Percentiles rank a stretch among this genome's conserved stretches.
Evolutionary conservation across 2,797 vertebrate species (phyloP).

Genomic region (Microctenopoma steveboyesi): DNA sequence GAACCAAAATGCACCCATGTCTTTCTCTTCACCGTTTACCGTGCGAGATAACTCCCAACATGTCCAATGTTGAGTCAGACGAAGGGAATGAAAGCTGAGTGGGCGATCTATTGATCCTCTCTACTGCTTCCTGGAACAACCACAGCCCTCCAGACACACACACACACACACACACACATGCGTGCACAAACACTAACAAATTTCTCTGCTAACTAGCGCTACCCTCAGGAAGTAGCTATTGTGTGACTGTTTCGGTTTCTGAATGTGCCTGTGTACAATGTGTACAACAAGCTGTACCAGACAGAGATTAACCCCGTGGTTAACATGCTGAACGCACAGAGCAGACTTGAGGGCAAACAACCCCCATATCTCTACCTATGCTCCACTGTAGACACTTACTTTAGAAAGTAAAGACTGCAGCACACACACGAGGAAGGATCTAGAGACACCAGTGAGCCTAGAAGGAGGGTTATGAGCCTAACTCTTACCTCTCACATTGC

Average conservation of each 20-base stretch:
- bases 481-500: constrained; percentile 87
- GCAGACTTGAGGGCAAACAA: constrained; percentile 61
- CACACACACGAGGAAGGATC: constrained; percentile 72
- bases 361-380: constrained; percentile 56
- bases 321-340: constrained; percentile 41
- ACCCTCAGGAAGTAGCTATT: constrained; percentile 78
- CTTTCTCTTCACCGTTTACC: constrained; percentile 48
- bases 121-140: constrained; percentile 79
- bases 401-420: constrained; percentile 75
- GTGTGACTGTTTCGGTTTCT: constrained; percentile 57
- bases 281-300: constrained; percentile 69
- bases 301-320: constrained; percentile 65
- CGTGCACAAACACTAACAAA: constrained; percentile 46
- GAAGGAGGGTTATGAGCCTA: constrained; percentile 68
- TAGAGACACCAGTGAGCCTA: constrained; percentile 66
- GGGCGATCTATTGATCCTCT: constrained; percentile 82
- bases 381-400: constrained; percentile 58
- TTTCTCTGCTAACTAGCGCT: constrained; percentile 71
- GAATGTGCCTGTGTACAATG: constrained; percentile 20
- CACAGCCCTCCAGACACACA: constrained; percentile 63
- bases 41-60: constrained; percentile 71
- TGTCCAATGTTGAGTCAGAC: constrained; percentile 79
- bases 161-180: constrained; percentile 52
- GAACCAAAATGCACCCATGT: constrained; percentile 33
- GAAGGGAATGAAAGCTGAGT: constrained; percentile 79